A percentile compares a stretch with the other conserved stretches of the same genome.
Evolutionary conservation across 1,140 invertebrate species (phyloP).

Genomic region (Gryon sp.): DNA sequence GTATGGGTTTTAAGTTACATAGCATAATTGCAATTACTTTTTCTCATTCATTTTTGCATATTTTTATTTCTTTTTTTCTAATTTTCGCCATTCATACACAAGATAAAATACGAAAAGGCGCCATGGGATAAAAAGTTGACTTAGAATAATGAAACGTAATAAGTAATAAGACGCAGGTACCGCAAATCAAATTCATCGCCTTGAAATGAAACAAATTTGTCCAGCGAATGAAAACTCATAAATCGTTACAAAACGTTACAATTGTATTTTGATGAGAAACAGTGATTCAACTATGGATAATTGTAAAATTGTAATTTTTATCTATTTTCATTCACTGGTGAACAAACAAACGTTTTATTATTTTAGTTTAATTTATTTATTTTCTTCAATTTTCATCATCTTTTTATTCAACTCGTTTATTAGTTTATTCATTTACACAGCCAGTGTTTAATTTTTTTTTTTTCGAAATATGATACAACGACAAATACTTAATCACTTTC

Average conservation of each 20-base stretch:
- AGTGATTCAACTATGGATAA: too few relatives aligned
- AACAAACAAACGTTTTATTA: neutral
- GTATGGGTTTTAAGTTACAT: neutral
- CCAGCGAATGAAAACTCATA: neutral
- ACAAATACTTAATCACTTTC: neutral
- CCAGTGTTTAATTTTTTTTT: neutral
- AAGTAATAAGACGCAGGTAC: too few relatives aligned
- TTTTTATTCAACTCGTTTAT: neutral
- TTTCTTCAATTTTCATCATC: neutral
- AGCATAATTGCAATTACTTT: too few relatives aligned
- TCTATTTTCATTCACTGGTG: too few relatives aligned
- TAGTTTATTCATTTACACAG: constrained; percentile 1
- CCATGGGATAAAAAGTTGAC: too few relatives aligned
- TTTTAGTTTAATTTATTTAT: neutral
- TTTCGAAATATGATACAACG: neutral
- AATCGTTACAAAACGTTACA: neutral
- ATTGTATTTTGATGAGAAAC: too few relatives aligned
- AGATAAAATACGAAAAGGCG: too few relatives aligned
- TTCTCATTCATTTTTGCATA: too few relatives aligned
- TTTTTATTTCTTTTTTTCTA: too few relatives aligned
- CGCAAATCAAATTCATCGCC: neutral
- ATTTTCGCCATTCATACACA: too few relatives aligned
- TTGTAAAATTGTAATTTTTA: too few relatives aligned
- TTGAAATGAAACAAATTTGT: neutral
- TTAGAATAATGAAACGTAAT: too few relatives aligned